These are phyloP conservation scores for Philereme transversata DNA, from an alignment of 2,888 invertebrate genomes.

Conservation along the genomic window DNA sequence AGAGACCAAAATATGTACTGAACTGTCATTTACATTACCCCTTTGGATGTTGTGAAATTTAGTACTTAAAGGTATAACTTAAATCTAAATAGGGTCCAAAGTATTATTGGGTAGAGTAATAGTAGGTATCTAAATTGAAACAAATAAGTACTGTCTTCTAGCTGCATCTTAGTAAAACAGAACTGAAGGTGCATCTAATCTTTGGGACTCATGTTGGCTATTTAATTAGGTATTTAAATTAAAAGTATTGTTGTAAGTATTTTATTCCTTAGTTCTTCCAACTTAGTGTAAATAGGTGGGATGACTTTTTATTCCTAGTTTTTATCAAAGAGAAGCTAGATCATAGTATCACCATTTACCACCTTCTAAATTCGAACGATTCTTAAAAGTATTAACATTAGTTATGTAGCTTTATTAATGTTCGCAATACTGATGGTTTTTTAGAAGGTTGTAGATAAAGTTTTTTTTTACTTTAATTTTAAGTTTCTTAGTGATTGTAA, in stretches of 20 bases:
- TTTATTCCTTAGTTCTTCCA: constrained; percentile 1
- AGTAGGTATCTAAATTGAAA: not conserved
- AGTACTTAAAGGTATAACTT: constrained; percentile 57
- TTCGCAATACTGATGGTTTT: no score
- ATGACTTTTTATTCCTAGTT: not conserved
- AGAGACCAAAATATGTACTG: constrained; percentile 17
- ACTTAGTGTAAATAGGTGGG: not conserved
- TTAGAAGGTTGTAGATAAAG: not conserved
- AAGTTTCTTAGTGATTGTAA: constrained; percentile 48
- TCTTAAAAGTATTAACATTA: no score
- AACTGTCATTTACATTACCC: constrained; percentile 41
- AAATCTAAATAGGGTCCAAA: constrained; percentile 68
- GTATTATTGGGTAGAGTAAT: constrained; percentile 53
- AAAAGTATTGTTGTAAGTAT: not conserved
- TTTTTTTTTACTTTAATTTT: constrained; percentile 4
- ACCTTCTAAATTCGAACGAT: not conserved
- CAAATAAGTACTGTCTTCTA: no score
- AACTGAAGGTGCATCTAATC: no score
- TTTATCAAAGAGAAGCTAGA: not conserved
- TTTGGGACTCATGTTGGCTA: no score
- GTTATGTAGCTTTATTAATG: no score
- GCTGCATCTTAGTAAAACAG: no score
- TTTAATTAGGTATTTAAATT: not conserved
- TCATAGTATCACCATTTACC: not conserved
- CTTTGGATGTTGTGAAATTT: constrained; percentile 44